These are phyloP conservation scores for Hippopotamus amphibius DNA, from an alignment of 2,113 vertebrate species.

Conservation along the genomic window DNA sequence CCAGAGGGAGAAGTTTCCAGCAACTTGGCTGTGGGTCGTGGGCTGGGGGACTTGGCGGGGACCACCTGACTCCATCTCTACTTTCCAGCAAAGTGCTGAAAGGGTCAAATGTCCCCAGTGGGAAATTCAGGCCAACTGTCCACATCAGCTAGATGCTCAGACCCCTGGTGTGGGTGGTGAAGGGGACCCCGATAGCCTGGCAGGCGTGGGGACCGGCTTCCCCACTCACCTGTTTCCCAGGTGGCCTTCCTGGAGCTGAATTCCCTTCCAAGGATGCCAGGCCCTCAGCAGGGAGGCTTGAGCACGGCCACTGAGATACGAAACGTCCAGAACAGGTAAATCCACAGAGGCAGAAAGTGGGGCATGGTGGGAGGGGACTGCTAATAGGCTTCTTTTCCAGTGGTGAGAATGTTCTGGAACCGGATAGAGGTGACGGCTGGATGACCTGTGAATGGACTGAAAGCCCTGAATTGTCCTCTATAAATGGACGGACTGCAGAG, in stretches of 20 bases:
- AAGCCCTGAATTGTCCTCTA: neutral
- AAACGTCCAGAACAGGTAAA: neutral
- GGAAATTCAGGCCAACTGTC: neutral
- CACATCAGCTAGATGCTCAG: neutral
- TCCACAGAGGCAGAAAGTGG: neutral
- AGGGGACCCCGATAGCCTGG: neutral
- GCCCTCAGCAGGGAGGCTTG: fast-evolving
- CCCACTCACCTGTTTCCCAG: neutral
- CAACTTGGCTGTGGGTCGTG: neutral
- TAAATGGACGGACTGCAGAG: neutral
- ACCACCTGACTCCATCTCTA: neutral
- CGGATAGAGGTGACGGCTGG: neutral
- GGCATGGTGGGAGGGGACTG: neutral
- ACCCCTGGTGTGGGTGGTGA: neutral
- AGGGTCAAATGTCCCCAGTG: neutral
- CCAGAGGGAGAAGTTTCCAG: neutral
- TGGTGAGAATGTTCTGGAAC: neutral
- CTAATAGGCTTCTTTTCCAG: neutral
- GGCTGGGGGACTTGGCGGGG: neutral
- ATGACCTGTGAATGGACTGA: neutral
- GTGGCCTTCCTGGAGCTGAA: neutral
- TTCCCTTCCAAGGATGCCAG: neutral
- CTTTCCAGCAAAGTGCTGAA: neutral
- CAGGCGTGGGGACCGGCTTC: fast-evolving
- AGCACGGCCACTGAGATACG: neutral